phyloP scores from a whole-genome alignment of 2,888 invertebrate species.

The Caprella mutica region DNA sequence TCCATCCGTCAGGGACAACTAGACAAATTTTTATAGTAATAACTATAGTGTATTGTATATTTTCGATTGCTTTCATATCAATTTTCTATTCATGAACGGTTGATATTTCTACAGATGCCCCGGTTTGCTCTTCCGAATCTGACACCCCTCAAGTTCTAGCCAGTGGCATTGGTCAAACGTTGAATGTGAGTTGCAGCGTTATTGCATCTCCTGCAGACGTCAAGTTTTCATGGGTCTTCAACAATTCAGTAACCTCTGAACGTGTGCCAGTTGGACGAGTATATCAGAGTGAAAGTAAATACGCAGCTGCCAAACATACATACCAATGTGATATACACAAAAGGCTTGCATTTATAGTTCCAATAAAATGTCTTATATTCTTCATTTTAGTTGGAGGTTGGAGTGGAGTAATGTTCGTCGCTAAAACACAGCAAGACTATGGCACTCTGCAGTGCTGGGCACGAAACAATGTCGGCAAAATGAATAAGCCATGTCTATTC shows the following conservation, averaged over 20 bases:
- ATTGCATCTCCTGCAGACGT: constrained; percentile 17
- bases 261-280: constrained; percentile 23
- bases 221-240: constrained; percentile 31
- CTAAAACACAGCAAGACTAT: constrained; percentile 22
- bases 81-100: not conserved
- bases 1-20: too few species aligned
- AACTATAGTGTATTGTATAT: too few species aligned
- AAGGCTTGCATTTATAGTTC: too few species aligned
- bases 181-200: constrained; percentile 24
- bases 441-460: constrained; percentile 31
- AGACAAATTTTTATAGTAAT: too few species aligned
- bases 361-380: too few species aligned
- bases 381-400: constrained; percentile 16
- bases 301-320: too few species aligned
- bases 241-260: constrained; percentile 26
- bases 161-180: constrained; percentile 16
- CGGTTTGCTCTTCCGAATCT: constrained; percentile 4
- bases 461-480: constrained; percentile 22
- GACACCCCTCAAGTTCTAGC: constrained; percentile 9
- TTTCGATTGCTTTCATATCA: not conserved
- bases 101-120: constrained; percentile 15
- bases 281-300: constrained; percentile 12
- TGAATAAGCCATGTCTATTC: constrained; percentile 23
- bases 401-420: constrained; percentile 19
- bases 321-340: too few species aligned